Evolutionary conservation across 2,113 vertebrate genomes (phyloP), one percentile per base, ranked within the genome.

Genomic region (Nibea albiflora): DNA sequence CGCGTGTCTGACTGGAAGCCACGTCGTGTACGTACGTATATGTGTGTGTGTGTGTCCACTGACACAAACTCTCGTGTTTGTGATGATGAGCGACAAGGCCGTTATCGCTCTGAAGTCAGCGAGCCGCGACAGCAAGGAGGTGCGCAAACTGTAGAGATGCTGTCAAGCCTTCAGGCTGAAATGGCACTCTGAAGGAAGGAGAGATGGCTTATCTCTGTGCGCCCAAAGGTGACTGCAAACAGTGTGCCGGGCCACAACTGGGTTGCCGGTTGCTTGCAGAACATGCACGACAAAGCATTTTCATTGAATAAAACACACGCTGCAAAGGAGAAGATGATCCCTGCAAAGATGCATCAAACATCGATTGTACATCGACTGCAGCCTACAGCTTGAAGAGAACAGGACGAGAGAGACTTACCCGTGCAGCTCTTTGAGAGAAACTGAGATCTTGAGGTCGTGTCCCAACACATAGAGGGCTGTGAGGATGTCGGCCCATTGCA

Each of bases 401-500:
- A 26, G 6, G 47, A 20, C 66, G 15, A 61, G 19, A 67, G 35
- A 64, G 31, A 93, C 97, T 92, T 91, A 99, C 98, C 97, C 97
- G 85, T 99, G 98, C 76, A 99, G 95, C 81, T 99, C 98, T 91
- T 98, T 99, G 87, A 99, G 95, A 47, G 98, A 99, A 56, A 98
- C 94, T 0, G 98, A 98, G 92, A 99, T 93, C 87, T 95, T 96
- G 84, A 99, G 95, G 89, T 95, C 91, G 83, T 99, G 98, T 64
- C 98, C 98, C 71, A 99, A 95, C 73, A 98, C 90, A 19, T 98
- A 96, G 46, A 99, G 97, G 11, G 96, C 93, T 0, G 97, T 96
- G 84, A 99, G 94, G 84, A 99, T 98, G 93, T 99, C 98, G 0
- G 98, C 98, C 98, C 98, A 99, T 86, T 99, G 98, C 87, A 99